Evolutionary conservation across 2,797 vertebrate species (phyloP).

Genomic region (Tarsius wallacei): DNA sequence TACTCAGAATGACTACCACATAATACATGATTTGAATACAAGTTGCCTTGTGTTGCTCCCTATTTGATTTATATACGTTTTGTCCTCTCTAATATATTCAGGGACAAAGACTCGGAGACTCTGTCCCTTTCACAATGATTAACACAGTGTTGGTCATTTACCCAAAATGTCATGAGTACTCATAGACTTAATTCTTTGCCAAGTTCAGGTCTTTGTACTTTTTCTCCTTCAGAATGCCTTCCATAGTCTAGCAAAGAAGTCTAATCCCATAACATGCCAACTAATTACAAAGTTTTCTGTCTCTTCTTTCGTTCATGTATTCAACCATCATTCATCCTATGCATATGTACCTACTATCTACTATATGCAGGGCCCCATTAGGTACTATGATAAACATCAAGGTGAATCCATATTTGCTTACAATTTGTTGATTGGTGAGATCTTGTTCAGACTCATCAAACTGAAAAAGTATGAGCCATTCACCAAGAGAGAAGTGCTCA

Average conservation of each 20-base stretch:
- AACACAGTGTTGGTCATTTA: neutral
- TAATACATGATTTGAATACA: neutral
- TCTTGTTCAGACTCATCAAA: neutral
- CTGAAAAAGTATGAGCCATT: neutral
- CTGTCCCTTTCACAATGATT: neutral
- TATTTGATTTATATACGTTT: neutral
- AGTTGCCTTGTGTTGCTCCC: neutral
- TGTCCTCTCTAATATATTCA: neutral
- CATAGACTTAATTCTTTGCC: neutral
- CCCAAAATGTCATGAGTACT: neutral
- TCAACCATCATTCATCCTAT: neutral
- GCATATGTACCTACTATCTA: neutral
- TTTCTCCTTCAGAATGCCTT: slow-evolving; percentile 4
- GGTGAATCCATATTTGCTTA: neutral
- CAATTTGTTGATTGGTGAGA: neutral
- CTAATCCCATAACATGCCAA: neutral
- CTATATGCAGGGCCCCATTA: rapidly evolving
- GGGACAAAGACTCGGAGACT: neutral
- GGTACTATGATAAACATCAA: neutral
- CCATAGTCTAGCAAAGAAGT: neutral
- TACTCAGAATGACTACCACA: neutral
- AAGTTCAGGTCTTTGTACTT: neutral
- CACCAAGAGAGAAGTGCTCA: neutral
- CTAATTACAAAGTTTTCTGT: neutral
- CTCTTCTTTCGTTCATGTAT: neutral